These are phyloP conservation scores for Blastomussa wellsi DNA, from an alignment of 92 coral and sea anemone genomes.

Conservation along the genomic window DNA sequence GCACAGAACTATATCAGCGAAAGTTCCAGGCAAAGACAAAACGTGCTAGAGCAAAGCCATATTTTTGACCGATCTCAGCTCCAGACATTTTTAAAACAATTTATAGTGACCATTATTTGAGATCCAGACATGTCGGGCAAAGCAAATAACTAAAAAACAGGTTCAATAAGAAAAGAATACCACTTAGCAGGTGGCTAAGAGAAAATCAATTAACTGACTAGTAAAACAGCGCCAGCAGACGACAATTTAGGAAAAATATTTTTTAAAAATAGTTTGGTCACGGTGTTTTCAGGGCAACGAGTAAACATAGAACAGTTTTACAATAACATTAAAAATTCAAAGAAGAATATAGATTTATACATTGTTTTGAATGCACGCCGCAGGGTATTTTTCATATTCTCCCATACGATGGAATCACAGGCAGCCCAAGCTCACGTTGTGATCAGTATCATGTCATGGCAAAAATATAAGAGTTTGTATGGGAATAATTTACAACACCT, in stretches of 20 bases:
- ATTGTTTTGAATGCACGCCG: no score
- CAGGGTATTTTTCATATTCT: no score
- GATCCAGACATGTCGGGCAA: neutral
- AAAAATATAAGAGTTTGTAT: no score
- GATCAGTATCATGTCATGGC: no score
- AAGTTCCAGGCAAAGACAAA: neutral
- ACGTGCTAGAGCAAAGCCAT: neutral
- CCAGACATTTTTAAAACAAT: neutral
- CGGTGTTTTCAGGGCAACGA: neutral
- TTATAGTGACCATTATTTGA: neutral
- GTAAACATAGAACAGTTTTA: no score
- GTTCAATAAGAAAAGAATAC: neutral
- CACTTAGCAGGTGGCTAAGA: neutral
- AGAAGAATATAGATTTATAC: no score
- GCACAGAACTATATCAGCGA: no score
- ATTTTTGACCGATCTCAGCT: neutral
- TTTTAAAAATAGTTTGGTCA: neutral
- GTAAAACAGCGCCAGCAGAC: neutral
- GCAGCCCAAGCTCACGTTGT: no score
- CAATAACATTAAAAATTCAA: no score
- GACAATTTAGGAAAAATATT: neutral
- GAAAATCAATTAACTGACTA: neutral
- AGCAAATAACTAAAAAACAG: neutral
- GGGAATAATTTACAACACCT: no score
- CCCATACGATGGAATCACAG: no score